Evolutionary conservation across 2,888 invertebrate genomes (phyloP).

Genomic region (Agapostemon virescens): DNA sequence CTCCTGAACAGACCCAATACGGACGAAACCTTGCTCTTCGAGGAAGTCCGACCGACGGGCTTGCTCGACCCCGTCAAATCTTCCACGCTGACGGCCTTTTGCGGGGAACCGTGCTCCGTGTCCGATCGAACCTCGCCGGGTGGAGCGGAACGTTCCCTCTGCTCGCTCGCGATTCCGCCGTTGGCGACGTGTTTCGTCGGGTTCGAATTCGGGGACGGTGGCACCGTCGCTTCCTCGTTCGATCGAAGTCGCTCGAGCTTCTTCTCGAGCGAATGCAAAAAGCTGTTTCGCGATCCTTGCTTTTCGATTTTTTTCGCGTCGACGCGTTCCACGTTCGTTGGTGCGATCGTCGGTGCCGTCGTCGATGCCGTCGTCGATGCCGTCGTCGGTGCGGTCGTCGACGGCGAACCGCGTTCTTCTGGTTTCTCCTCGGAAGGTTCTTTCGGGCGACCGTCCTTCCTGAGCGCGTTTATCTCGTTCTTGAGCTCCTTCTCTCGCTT

Average conservation of each 20-base stretch:
- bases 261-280: conserved; percentile 89
- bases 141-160: conserved; percentile 72
- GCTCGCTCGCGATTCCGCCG: conserved; percentile 80
- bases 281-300: conserved; percentile 80
- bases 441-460: conserved; percentile 67
- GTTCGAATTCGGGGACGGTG: neutral
- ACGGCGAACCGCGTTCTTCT: neutral
- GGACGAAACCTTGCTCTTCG: conserved; percentile 87
- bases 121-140: conserved; percentile 54
- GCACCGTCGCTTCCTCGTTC: conserved; percentile 74
- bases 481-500: conserved; percentile 70
- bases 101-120: neutral
- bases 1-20: conserved; percentile 90
- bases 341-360: too few relatives aligned
- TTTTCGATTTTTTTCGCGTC: conserved; percentile 61
- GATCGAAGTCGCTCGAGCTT: conserved; percentile 76
- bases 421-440: conserved; percentile 51
- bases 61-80: conserved; percentile 78
- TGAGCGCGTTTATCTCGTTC: conserved; percentile 74
- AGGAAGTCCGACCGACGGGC: conserved; percentile 81
- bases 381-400: neutral
- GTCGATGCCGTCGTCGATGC: neutral
- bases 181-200: conserved; percentile 76
- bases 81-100: conserved; percentile 75
- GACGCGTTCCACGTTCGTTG: conserved; percentile 42